Conservation (phyloP, 2,113 vertebrate genomes). For the Dipodomys spectabilis region DNA sequence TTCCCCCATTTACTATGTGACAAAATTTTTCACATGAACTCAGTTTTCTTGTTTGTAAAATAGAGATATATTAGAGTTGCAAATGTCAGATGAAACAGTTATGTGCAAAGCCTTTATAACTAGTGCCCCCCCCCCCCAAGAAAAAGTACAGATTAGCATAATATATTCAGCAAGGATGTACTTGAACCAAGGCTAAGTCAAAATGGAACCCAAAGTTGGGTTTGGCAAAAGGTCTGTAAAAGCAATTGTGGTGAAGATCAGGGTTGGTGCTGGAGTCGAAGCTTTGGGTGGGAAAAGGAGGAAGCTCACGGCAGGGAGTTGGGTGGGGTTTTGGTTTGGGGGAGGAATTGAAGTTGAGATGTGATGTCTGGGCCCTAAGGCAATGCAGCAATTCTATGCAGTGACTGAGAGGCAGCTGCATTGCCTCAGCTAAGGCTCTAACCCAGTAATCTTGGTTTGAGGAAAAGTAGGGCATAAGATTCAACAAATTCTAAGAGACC, state of each 20-base stretch:
- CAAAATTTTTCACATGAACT: conserved; percentile 37
- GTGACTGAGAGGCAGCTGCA: conserved; percentile 62
- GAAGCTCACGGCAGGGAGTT: not conserved
- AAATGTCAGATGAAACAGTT: conserved; percentile 28
- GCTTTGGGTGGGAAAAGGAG: not conserved
- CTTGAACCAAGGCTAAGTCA: not conserved
- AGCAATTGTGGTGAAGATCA: not conserved
- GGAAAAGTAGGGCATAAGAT: conserved; percentile 44
- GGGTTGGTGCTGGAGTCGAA: not conserved
- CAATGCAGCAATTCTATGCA: not conserved
- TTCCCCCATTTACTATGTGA: not conserved
- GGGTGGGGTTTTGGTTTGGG: conserved; percentile 3
- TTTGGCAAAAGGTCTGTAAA: not conserved
- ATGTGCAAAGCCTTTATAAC: not conserved
- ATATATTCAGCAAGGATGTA: not conserved
- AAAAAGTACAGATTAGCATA: not conserved
- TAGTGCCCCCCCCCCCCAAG: not conserved
- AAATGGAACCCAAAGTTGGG: not conserved
- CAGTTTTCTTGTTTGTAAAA: conserved; percentile 62
- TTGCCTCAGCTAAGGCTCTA: not conserved
- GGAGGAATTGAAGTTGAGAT: conserved; percentile 1
- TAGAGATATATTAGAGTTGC: not conserved
- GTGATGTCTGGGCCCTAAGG: conserved; percentile 63
- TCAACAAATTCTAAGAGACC: conserved; percentile 24
- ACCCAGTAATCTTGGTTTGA: conserved; percentile 30